Evolutionary conservation across 2,113 vertebrate genomes (phyloP).

Genomic region (Emydocephalus ijimae): DNA sequence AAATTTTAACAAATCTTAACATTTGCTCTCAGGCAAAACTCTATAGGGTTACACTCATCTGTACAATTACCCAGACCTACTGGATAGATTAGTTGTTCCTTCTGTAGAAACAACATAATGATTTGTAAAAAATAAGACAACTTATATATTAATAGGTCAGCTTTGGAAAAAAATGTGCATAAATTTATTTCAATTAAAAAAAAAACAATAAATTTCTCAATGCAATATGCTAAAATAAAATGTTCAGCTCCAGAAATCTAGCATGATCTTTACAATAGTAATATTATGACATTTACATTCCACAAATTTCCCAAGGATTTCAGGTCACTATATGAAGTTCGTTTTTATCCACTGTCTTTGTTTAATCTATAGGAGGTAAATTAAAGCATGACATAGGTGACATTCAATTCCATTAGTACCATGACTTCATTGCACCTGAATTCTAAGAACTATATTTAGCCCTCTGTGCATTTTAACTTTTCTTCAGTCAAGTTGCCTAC

Average conservation of each 20-base stretch:
- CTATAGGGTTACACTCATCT: background rate
- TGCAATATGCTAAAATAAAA: background rate
- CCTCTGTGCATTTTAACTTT: background rate
- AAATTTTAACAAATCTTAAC: background rate
- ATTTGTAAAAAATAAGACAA: slow-evolving; percentile 11
- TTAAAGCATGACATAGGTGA: background rate
- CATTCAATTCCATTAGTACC: background rate
- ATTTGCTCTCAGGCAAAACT: background rate
- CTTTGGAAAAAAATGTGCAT: background rate
- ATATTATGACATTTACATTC: background rate
- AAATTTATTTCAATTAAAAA: slow-evolving; percentile 59
- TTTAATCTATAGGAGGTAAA: background rate
- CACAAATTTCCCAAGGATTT: background rate
- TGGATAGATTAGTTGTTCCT: background rate
- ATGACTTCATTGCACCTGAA: background rate
- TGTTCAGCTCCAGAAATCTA: background rate
- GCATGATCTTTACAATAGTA: background rate
- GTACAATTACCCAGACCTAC: background rate
- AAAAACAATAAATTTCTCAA: slow-evolving; percentile 41
- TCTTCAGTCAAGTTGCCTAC: background rate
- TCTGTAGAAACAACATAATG: background rate
- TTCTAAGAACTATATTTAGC: background rate
- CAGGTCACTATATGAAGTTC: background rate
- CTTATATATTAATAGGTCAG: slow-evolving; percentile 5
- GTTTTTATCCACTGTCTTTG: background rate